Base-by-base conservation (phyloP, 1,140 invertebrate genomes). In the Leptopilina boulardi region DNA sequence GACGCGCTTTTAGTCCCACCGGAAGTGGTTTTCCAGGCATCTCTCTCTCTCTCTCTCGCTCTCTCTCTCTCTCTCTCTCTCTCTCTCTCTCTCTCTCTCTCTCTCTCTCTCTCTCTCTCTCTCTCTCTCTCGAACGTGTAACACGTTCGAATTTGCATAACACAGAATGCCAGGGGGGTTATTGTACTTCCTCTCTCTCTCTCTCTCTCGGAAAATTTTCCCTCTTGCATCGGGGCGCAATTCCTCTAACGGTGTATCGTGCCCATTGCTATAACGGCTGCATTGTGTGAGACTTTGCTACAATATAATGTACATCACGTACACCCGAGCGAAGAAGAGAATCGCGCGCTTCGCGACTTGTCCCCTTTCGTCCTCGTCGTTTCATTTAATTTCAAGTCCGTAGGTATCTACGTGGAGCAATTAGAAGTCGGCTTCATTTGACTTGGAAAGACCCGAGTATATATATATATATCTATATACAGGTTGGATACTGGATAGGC, bases 131-230 rank as follows among this genome's bases (percentile, higher is more conserved):
- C 54, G 38, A 75, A 79, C 73, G 75, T 38, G 34, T 82, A 83
- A 82, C 80, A 80, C 83, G 77, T 72, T 76, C 44, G 66, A 77
- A 85, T 84, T 83, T 84, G 84, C 83, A 84, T 85, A 85, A 85
- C 83, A 82, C 75, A 82, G 76, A 66, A 77, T 77, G 74, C 70
- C 66, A n/a, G n/a, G 34, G 34, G 56, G 77, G 71, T 82, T 84
- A 81, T 82, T 77, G 66, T 76, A 78, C 77, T 42, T 76, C 73
- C 71, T 10, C 15, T 38, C 34, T 3, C 21, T 9, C 42, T 8
- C 18, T 13, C 13, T 56, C 19, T 11, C 19, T 56, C 41, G 26
- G 10, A 10, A 47, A 23, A 38, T 38, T 71, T 23, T 26, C 19
- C 54, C 71, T 38, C 21, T 70, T 73, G 51, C 30, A n/a, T 47